Conservation (phyloP, 2,797 vertebrate species). For the Phalanger gymnotis region DNA sequence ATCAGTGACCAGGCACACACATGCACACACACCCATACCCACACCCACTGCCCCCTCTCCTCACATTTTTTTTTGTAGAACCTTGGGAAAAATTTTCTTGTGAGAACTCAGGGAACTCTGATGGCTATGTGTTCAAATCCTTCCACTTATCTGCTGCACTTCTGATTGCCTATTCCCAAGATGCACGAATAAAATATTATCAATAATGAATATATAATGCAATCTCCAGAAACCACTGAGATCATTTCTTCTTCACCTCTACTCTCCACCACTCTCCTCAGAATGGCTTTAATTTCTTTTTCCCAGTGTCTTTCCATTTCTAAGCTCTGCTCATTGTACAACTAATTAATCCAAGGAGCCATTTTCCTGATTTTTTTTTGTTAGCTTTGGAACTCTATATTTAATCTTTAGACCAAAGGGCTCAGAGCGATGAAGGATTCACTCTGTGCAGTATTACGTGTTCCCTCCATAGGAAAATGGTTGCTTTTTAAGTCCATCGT, state of each 20-base stretch:
- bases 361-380: slow-evolving; percentile 10
- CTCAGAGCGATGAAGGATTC: background rate
- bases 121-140: background rate
- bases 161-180: slow-evolving; percentile 17
- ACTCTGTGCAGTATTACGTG: slow-evolving; percentile 39
- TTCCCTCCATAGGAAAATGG: slow-evolving; percentile 38
- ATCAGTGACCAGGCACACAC: background rate
- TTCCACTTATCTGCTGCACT: background rate
- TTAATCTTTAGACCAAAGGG: background rate
- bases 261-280: background rate
- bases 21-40: too few relatives aligned
- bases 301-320: background rate
- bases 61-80: background rate
- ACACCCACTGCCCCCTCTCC: too few relatives aligned
- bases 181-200: background rate
- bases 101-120: background rate
- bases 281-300: background rate
- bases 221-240: background rate
- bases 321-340: background rate
- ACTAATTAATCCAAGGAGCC: background rate
- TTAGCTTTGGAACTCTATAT: background rate
- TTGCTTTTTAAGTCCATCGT: background rate
- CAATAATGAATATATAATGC: background rate
- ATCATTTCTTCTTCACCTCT: background rate
- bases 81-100: background rate